Evolutionary conservation across 2,113 vertebrate genomes (phyloP).

Genomic region (Dicerorhinus sumatrensis): DNA sequence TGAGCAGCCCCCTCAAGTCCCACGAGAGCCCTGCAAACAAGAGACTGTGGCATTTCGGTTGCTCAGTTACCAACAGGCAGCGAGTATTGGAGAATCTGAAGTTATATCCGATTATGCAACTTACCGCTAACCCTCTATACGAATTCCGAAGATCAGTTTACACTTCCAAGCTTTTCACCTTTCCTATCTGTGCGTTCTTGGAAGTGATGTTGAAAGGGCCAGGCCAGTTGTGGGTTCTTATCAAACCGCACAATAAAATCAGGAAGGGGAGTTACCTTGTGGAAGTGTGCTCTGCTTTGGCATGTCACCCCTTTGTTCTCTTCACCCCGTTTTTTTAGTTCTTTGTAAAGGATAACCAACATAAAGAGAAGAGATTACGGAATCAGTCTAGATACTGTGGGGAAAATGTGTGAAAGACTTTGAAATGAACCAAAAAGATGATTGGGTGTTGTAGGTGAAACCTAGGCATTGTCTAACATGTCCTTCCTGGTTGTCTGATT

Average conservation of each 20-base stretch:
- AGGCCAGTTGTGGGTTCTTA: neutral
- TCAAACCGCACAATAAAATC: neutral
- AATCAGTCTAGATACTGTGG: no score
- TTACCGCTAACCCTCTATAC: neutral
- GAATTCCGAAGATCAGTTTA: neutral
- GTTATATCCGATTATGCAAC: neutral
- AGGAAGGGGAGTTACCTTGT: neutral
- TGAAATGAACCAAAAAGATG: neutral
- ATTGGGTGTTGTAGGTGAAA: neutral
- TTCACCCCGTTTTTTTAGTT: neutral
- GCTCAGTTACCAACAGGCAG: neutral
- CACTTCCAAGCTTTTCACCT: neutral
- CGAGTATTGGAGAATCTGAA: neutral
- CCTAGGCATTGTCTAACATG: no score
- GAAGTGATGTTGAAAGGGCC: neutral
- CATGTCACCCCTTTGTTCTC: neutral
- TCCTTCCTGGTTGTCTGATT: neutral
- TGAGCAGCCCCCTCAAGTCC: neutral
- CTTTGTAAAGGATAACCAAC: neutral
- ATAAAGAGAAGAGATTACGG: neutral
- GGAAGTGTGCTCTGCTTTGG: neutral
- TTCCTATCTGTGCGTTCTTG: neutral
- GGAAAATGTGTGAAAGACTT: neutral
- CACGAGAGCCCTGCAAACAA: neutral
- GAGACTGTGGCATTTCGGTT: neutral